phyloP scores from a whole-genome alignment of 2,113 vertebrate genomes.

The Gambusia affinis region DNA sequence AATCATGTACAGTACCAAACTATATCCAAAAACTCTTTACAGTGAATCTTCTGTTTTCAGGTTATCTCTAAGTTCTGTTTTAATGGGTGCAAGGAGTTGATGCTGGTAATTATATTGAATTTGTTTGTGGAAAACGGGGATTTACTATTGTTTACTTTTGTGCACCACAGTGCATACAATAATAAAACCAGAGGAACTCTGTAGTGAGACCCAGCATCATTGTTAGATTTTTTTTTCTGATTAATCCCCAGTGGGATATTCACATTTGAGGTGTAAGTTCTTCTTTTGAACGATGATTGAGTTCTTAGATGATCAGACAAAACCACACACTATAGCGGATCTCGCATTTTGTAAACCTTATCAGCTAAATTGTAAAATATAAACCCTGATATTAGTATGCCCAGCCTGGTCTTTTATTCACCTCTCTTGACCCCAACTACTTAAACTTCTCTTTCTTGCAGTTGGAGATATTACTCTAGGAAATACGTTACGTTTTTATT shows the following conservation, averaged over 20 bases:
- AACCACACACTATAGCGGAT: background rate
- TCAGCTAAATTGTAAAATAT: background rate
- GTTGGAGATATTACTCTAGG: too few relatives aligned
- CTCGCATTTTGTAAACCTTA: background rate
- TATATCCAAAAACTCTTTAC: background rate
- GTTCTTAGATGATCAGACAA: background rate
- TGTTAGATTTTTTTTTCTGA: background rate
- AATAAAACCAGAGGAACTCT: slow-evolving; percentile 61
- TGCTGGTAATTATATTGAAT: background rate
- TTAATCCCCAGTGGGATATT: background rate
- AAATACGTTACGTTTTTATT: too few relatives aligned
- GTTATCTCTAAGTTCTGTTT: slow-evolving; percentile 4
- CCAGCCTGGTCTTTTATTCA: background rate
- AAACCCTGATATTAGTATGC: background rate
- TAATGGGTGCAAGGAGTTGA: slow-evolving; percentile 16
- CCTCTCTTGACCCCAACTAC: background rate
- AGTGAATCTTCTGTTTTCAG: slow-evolving; percentile 5
- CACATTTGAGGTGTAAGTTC: background rate
- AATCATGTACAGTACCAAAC: slow-evolving; percentile 20
- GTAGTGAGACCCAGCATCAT: background rate
- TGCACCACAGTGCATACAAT: slow-evolving; percentile 44
- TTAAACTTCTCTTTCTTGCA: too few relatives aligned
- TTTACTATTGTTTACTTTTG: slow-evolving; percentile 30
- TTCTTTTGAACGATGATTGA: background rate
- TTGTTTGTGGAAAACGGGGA: slow-evolving; percentile 5